Conservation (phyloP, 37 sponge, comb jelly and placozoan species). For the Eunapius fragilis region DNA sequence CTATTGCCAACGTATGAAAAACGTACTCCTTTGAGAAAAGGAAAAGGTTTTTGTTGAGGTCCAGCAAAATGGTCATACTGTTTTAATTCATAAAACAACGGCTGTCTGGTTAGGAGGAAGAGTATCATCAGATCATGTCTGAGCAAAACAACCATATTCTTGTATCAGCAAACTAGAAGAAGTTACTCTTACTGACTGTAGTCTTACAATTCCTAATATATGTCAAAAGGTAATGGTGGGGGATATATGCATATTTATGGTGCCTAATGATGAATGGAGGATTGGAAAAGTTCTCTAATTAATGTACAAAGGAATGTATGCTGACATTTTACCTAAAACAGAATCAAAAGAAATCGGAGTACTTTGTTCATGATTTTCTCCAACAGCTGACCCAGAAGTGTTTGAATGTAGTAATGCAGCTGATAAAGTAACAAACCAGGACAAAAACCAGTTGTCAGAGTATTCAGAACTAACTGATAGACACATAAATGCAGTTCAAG, state of each 20-base stretch:
- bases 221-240: constrained; percentile 1
- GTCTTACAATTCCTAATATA: background rate
- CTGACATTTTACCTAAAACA: background rate
- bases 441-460: no score
- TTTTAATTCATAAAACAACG: constrained; percentile 48
- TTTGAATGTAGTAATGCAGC: background rate
- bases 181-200: background rate
- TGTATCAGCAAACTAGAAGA: background rate
- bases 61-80: constrained; percentile 7
- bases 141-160: constrained; percentile 44
- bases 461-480: no score
- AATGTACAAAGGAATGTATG: constrained; percentile 3
- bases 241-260: constrained; percentile 15
- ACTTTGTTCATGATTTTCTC: constrained; percentile 55
- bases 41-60: constrained; percentile 16
- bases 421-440: no score
- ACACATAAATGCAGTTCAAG: no score
- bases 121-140: constrained; percentile 58
- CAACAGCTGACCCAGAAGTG: background rate
- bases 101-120: constrained; percentile 69
- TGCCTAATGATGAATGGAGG: background rate
- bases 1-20: no score
- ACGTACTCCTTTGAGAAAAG: no score
- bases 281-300: constrained; percentile 47
- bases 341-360: constrained; percentile 24